Base-by-base conservation (phyloP, 2,888 invertebrate species). In the Mamestra brassicae region DNA sequence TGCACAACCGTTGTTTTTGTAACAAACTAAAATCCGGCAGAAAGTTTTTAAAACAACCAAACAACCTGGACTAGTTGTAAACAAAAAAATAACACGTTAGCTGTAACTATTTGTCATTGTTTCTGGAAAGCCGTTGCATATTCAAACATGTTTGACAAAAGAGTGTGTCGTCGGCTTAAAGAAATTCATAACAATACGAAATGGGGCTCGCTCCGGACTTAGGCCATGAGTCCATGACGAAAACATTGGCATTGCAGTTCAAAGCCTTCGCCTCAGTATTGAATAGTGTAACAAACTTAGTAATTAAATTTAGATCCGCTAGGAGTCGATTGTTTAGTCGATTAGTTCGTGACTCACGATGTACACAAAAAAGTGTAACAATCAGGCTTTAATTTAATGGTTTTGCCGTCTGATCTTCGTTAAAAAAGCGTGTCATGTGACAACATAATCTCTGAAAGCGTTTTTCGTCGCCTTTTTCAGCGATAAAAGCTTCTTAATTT, bases 101-200 rank as follows among this genome's bases (percentile, higher is more conserved):
- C 79, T 81, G 83, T 86, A 84, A 81, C 87, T 86, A 87, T 87
- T 88, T 88, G 86, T 84, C 86, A 89, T 90, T 90, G 89, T 87
- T 84, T 86, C 87, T 90, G 90, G 93, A 93, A 94, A 94, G 92
- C 90, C 89, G 86, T 91, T 94, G 91, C 90, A 95, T 94, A 94
- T 94, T 93, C 90, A 92, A 90, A 83, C 72, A 45, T 76, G 66
- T 74, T 76, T 55, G 67, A 84, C 85, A 84, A 89, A 88, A 81
- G 89, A 87, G 90, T 86, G 84, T 88, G 88, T 83, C 83, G 84
- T 81, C 73, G 75, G 65, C 88, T 91, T 89, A 93, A 93, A 93
- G 91, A 93, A 91, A 92, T 92, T 88, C 81, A 85, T 84, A 90
- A 93, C 92, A 92, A 93, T 92, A 88, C 74, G 76, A 84, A 84